A percentile compares a stretch with the other conserved stretches of the same genome.
phyloP scores from a whole-genome alignment of 2,888 invertebrate species.

The Proisotoma minuta region DNA sequence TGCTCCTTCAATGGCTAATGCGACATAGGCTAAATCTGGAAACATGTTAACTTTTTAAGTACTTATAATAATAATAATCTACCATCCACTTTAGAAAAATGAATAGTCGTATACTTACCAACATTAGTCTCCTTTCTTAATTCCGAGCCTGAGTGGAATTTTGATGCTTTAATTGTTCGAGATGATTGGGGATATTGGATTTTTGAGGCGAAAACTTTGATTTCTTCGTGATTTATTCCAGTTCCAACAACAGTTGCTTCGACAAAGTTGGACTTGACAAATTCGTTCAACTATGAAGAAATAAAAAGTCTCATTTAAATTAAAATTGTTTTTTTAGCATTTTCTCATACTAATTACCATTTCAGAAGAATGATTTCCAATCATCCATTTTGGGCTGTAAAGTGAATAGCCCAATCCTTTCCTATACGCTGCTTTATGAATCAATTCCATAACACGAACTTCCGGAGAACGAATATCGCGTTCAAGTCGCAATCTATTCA shows the following conservation, averaged over 20 bases:
- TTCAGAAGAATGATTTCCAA: conserved; percentile 71
- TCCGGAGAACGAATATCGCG: conserved; percentile 63
- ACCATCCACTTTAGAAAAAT: too few species aligned
- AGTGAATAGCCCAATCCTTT: conserved; percentile 80
- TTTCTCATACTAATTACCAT: too few species aligned
- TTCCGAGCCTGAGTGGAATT: conserved; percentile 68
- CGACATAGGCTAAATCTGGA: conserved; percentile 63
- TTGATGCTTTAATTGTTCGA: conserved; percentile 51
- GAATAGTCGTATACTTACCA: too few species aligned
- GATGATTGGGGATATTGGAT: conserved; percentile 54
- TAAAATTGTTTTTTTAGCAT: conserved; percentile 51
- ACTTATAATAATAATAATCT: too few species aligned
- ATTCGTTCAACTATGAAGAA: conserved; percentile 56
- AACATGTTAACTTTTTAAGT: too few species aligned
- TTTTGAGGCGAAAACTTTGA: conserved; percentile 60
- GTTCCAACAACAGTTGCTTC: conserved; percentile 75
- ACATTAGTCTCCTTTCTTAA: conserved; percentile 61
- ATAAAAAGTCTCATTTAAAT: background rate
- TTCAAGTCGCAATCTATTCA: conserved; percentile 65
- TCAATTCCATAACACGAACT: conserved; percentile 62
- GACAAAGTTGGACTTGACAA: conserved; percentile 60
- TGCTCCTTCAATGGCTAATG: conserved; percentile 70
- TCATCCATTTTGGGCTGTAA: conserved; percentile 71
- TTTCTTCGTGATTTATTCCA: conserved; percentile 64
- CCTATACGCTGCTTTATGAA: conserved; percentile 86